Conservation (phyloP, 2,888 invertebrate genomes). For the Frankliniella fusca region DNA sequence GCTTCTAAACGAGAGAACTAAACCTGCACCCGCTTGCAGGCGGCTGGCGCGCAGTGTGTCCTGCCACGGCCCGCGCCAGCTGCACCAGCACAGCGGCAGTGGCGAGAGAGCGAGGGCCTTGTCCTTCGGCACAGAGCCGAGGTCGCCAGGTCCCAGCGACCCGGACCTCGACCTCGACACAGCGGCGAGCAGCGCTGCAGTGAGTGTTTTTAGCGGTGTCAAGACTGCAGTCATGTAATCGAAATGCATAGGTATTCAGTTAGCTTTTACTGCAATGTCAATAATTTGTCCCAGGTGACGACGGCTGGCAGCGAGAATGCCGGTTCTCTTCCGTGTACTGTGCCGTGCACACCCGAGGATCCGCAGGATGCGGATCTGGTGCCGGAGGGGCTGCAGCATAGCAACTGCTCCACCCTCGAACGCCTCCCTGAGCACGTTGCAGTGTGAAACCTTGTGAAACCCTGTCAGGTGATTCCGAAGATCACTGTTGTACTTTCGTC, state of each 20-base stretch:
- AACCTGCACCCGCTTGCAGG: neutral
- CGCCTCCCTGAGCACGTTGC: neutral
- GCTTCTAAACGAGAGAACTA: no score
- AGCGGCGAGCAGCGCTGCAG: slow-evolving; percentile 1
- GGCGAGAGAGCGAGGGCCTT: neutral
- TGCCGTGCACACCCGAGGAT: slow-evolving; percentile 1
- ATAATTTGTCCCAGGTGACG: neutral
- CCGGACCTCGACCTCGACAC: neutral
- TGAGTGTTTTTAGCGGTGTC: neutral
- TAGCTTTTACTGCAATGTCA: neutral
- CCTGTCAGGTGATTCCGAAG: no score
- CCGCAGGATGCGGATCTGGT: neutral
- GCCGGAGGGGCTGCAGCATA: neutral
- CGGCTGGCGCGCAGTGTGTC: slow-evolving; percentile 5
- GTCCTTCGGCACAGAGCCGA: neutral
- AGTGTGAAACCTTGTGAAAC: neutral
- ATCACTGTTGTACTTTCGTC: no score
- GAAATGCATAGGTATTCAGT: neutral
- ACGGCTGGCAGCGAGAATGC: neutral
- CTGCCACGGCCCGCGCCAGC: neutral
- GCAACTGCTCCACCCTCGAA: neutral
- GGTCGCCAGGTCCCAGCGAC: neutral
- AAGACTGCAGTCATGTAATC: neutral
- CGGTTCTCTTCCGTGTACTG: neutral
- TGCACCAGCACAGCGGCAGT: neutral